phyloP scores from a whole-genome alignment of 2,797 vertebrate genomes.

The Loriculus beryllinus region DNA sequence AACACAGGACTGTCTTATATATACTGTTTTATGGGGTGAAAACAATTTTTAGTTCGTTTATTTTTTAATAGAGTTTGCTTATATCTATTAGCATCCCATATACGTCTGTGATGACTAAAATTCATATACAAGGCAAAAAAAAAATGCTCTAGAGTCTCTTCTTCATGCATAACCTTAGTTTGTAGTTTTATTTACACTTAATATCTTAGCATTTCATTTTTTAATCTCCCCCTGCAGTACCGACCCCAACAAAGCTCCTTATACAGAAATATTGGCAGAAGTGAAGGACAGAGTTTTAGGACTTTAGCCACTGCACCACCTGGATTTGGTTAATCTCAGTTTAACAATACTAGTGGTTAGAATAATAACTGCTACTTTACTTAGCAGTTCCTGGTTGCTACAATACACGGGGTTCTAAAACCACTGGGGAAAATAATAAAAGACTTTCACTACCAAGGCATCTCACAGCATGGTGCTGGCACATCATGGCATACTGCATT shows the following conservation, averaged over 20 bases:
- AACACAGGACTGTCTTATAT: slow-evolving; percentile 4
- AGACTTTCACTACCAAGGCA: background rate
- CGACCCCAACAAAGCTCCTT: background rate
- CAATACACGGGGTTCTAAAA: background rate
- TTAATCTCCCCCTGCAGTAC: background rate
- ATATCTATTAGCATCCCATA: background rate
- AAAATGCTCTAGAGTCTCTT: background rate
- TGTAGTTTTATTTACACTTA: background rate
- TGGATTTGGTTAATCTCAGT: background rate
- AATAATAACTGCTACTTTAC: background rate
- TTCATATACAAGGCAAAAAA: background rate
- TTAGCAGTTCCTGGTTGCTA: background rate
- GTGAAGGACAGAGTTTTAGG: background rate
- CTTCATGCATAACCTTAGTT: background rate
- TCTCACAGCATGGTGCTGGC: background rate
- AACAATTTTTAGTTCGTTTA: background rate
- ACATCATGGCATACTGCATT: background rate
- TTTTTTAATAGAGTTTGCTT: background rate
- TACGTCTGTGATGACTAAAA: background rate
- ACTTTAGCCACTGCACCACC: background rate
- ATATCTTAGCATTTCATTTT: background rate
- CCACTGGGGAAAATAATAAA: background rate
- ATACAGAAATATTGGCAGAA: background rate
- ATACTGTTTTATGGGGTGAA: background rate
- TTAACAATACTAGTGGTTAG: background rate